Percentiles rank a stretch among this genome's conserved stretches.
phyloP scores from a whole-genome alignment of 2,888 invertebrate genomes.

The Anoplius nigerrimus region DNA sequence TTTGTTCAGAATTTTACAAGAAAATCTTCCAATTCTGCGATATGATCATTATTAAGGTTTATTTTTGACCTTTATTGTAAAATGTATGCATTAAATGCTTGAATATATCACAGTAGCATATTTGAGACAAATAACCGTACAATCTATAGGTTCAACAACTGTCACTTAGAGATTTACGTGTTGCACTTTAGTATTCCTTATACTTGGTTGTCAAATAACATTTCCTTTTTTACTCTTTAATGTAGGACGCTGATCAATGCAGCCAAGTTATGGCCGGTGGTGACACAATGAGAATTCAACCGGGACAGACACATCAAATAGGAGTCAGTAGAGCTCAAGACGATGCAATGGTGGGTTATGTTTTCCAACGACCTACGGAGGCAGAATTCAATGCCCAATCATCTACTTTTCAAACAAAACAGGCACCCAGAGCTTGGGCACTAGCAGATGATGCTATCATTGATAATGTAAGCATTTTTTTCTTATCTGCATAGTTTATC shows the following conservation, averaged over 20 bases:
- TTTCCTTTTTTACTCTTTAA: not conserved
- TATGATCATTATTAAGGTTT: not conserved
- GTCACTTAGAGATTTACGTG: too few relatives aligned
- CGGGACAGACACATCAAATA: slow-evolving; percentile 72
- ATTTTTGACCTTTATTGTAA: not conserved
- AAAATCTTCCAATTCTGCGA: too few relatives aligned
- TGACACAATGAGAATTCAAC: slow-evolving; percentile 71
- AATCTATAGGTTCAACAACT: too few relatives aligned
- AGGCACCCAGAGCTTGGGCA: slow-evolving; percentile 85
- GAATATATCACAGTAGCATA: slow-evolving; percentile 35
- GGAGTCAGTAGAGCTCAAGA: slow-evolving; percentile 80
- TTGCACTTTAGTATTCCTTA: not conserved
- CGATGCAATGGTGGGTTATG: slow-evolving; percentile 95
- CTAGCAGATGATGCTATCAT: slow-evolving; percentile 91
- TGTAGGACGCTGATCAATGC: slow-evolving; percentile 71
- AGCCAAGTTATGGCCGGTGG: slow-evolving; percentile 73
- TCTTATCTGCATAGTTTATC: not conserved
- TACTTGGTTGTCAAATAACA: not conserved
- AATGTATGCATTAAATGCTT: not conserved
- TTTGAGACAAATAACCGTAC: slow-evolving; percentile 20
- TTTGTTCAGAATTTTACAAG: too few relatives aligned
- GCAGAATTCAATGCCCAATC: slow-evolving; percentile 81
- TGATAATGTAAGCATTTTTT: slow-evolving; percentile 81
- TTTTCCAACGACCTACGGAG: slow-evolving; percentile 90
- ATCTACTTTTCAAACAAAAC: slow-evolving; percentile 83